Percentiles rank a stretch among this genome's conserved stretches.
phyloP scores from a whole-genome alignment of 2,113 vertebrate species.

The Rhodinocichla rosea region DNA sequence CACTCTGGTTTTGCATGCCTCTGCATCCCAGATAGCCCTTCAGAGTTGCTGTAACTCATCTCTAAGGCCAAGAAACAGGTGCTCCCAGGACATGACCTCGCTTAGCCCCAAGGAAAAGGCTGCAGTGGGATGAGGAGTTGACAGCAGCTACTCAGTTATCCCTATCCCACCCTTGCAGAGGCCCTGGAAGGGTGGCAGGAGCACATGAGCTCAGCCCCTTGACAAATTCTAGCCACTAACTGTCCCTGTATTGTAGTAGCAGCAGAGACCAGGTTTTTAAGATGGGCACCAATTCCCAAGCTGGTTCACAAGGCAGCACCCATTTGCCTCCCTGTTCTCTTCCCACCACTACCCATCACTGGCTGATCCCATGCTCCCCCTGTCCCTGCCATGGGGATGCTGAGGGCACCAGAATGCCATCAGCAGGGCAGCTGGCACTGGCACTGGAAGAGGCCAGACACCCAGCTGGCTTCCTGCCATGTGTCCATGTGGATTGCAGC shows the following conservation, averaged over 20 bases:
- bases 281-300: background rate
- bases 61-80: background rate
- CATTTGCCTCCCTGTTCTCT: background rate
- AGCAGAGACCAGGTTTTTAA: background rate
- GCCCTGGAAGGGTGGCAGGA: fast-evolving
- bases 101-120: background rate
- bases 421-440: background rate
- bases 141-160: background rate
- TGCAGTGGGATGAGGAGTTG: background rate
- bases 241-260: fast-evolving
- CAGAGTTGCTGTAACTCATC: background rate
- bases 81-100: fast-evolving
- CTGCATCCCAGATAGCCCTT: background rate
- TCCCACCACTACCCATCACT: background rate
- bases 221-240: fast-evolving
- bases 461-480: fast-evolving
- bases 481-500: fast-evolving
- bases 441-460: fast-evolving
- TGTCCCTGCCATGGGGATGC: no score
- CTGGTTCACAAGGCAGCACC: background rate
- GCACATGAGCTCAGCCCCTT: fast-evolving
- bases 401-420: background rate
- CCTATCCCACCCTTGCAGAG: background rate
- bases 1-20: fast-evolving
- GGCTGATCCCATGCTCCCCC: background rate